Conservation (phyloP, 2,113 vertebrate species). For the Actenoides hombroni region DNA sequence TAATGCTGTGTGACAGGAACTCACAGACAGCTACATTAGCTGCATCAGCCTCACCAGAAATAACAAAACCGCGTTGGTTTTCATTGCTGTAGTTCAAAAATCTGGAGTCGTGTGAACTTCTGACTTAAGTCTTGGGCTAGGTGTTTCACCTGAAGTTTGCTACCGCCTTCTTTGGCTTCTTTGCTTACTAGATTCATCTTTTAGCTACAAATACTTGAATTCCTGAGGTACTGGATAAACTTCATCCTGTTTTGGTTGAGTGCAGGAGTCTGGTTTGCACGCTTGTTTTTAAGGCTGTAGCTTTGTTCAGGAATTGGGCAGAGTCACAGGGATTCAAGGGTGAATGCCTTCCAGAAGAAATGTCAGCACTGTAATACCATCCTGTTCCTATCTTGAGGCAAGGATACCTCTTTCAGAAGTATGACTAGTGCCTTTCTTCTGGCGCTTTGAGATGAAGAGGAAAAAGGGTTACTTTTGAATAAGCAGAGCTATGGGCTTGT, state of each 20-base stretch:
- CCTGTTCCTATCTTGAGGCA: neutral
- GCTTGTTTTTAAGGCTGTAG: neutral
- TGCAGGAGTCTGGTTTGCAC: neutral
- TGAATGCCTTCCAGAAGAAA: neutral
- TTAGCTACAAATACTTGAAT: neutral
- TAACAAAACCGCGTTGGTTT: neutral
- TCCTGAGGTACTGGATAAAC: neutral
- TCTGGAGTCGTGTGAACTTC: neutral
- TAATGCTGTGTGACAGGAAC: neutral
- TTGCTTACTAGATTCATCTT: neutral
- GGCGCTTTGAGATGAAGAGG: neutral
- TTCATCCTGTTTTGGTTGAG: neutral
- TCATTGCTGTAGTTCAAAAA: neutral
- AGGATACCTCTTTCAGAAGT: neutral
- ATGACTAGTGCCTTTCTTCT: neutral
- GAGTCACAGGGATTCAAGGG: neutral
- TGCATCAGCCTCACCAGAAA: neutral
- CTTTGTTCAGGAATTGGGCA: neutral
- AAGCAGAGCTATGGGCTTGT: conserved; percentile 12
- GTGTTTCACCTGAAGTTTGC: neutral
- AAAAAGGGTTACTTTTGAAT: neutral
- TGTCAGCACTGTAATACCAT: neutral
- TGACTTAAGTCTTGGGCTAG: neutral
- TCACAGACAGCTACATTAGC: neutral
- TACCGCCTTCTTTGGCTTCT: neutral